Evolutionary conservation across 2,888 invertebrate species (phyloP).

Genomic region (Galeopsomyia nigrocyanea): DNA sequence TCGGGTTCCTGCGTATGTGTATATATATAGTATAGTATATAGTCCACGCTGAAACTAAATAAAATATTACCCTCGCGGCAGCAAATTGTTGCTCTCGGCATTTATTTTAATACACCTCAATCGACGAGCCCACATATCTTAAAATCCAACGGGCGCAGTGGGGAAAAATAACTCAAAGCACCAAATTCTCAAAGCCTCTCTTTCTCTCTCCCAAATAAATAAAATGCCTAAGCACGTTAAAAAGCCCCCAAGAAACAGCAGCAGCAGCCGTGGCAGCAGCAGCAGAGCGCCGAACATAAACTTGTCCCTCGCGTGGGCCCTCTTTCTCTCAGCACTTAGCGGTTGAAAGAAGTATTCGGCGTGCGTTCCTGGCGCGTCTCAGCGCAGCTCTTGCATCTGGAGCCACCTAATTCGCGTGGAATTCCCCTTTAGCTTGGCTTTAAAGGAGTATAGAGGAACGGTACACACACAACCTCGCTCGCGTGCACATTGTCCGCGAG

Average conservation of each 20-base stretch:
- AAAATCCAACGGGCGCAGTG: too few relatives aligned
- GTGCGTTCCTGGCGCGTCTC: constrained; percentile 23
- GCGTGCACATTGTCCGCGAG: constrained; percentile 15
- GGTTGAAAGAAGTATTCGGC: background rate
- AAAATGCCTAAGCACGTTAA: background rate
- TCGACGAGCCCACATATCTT: background rate
- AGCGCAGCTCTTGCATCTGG: background rate
- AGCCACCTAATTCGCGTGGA: constrained; percentile 12
- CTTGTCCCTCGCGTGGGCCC: background rate
- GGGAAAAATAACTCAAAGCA: too few relatives aligned
- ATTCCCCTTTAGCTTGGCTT: background rate
- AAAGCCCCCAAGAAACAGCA: too few relatives aligned
- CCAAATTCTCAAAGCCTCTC: too few relatives aligned
- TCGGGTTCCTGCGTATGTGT: background rate
- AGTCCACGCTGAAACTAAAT: background rate
- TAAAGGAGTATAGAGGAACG: background rate
- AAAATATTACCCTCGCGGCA: constrained; percentile 32
- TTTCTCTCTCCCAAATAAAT: background rate
- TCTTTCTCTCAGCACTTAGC: background rate
- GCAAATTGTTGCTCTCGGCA: background rate
- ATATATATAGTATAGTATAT: too few relatives aligned
- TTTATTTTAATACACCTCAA: background rate
- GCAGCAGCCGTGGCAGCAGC: too few relatives aligned
- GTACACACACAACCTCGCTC: background rate
- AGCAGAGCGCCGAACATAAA: too few relatives aligned